Evolutionary conservation across 2,888 invertebrate species (phyloP).

Genomic region (Nemurella pictetii): DNA sequence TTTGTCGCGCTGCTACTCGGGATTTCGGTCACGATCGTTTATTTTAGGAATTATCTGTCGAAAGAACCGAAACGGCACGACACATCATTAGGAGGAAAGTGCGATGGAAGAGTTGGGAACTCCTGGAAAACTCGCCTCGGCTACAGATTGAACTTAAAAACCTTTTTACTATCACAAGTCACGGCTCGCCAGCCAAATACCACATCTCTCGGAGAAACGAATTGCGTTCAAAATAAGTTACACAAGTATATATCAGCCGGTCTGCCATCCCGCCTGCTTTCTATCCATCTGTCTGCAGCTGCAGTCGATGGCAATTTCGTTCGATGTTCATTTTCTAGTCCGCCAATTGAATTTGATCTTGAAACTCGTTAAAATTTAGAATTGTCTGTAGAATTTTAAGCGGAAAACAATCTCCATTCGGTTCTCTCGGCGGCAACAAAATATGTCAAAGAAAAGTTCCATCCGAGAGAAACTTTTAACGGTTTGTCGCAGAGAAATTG

Average conservation of each 20-base stretch:
- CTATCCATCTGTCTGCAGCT: not conserved
- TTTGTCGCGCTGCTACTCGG: not conserved
- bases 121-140: not conserved
- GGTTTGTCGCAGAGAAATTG: not conserved
- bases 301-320: conserved; percentile 4
- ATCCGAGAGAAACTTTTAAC: not conserved
- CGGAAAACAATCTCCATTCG: not conserved
- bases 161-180: conserved; percentile 3
- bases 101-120: not conserved
- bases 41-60: conserved; percentile 8
- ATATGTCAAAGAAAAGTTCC: conserved; percentile 9
- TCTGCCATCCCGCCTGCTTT: not conserved
- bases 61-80: not conserved
- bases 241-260: not conserved
- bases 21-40: conserved; percentile 7
- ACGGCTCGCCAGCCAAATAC: not conserved
- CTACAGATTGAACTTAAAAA: conserved; percentile 9
- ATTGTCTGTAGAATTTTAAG: not conserved
- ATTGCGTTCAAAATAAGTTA: not conserved
- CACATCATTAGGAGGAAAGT: conserved; percentile 3
- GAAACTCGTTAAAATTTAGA: conserved; percentile 11
- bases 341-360: not conserved
- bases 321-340: conserved; percentile 1
- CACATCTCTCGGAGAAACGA: not conserved
- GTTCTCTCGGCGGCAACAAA: not conserved